Percentiles rank a stretch among this genome's conserved stretches.
Evolutionary conservation across 1,140 invertebrate genomes (phyloP).

Genomic region (Pogonomyrmex barbatus): DNA sequence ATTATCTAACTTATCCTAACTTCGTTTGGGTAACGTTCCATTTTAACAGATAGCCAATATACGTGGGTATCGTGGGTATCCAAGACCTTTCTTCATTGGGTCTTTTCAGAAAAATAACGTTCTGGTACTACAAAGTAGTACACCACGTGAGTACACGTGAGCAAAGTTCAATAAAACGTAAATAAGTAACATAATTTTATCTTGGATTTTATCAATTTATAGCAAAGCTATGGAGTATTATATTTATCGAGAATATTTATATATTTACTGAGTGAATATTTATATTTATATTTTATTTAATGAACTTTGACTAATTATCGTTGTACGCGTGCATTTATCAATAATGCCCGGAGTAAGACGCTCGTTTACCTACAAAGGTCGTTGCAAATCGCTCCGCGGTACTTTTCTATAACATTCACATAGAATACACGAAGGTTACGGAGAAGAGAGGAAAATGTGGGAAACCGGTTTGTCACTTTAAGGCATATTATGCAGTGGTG

Average conservation of each 20-base stretch:
- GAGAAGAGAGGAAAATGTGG: slow-evolving; percentile 31
- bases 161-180: not conserved
- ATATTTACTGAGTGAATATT: too few species aligned
- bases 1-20: slow-evolving; percentile 17
- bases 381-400: not conserved
- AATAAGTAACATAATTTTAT: slow-evolving; percentile 13
- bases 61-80: not conserved
- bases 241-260: not conserved
- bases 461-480: slow-evolving; percentile 56
- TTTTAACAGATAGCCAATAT: slow-evolving; percentile 16
- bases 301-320: not conserved
- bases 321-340: slow-evolving; percentile 6
- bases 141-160: not conserved
- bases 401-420: slow-evolving; percentile 11
- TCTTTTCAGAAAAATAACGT: not conserved
- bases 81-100: not conserved
- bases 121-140: not conserved
- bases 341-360: not conserved
- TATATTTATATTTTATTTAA: slow-evolving; percentile 30
- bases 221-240: not conserved
- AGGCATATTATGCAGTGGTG: slow-evolving; percentile 38
- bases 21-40: not conserved
- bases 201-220: not conserved
- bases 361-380: slow-evolving; percentile 12
- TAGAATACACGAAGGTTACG: slow-evolving; percentile 12